Evolutionary conservation across 2,888 invertebrate genomes (phyloP), one percentile per base, ranked within the genome.

Genomic region (Alitta virens): DNA sequence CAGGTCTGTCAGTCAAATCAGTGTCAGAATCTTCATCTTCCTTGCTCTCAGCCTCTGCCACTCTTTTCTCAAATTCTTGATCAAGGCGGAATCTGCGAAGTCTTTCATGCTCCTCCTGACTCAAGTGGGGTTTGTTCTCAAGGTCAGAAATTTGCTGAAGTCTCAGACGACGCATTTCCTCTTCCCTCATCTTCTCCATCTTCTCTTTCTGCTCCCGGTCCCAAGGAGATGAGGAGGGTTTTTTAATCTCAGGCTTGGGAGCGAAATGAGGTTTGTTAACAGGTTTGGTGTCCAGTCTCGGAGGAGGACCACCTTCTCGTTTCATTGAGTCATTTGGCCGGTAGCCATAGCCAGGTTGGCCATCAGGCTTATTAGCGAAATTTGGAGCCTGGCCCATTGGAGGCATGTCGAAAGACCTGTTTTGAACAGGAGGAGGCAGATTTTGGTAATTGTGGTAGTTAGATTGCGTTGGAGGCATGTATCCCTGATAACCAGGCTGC

Each of bases 31-130:
- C 84, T 78, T 88, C 84, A 79, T 88, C 85, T 75, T 86, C 85
- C 66, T 88, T 89, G 56, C 90, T 90, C 60, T 89, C 87, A 38
- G 86, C 86, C 82, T 93, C 92, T 76, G 90, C 89, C 2, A 94
- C 94, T 54, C 96, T 86, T 56, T 92, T 87, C 79, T 96, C 94
- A 81, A 97, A 97, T 83, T 97, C 96, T 64, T 91, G 86, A 79
- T 97, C 96, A n/a, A 96, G 84, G 68, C 91, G 89, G 61, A 97
- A 84, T 62, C 76, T 74, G 26, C 73, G 66, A 52, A 81, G 68
- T 38, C 79, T 65, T 24, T 78, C 77, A 64, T 78, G 74, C 50
- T 80, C 80, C 60, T 75, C 75, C 0, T 69, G 69, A 16, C 65
- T 70, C 23, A 63, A 57, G 23, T 60, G 43, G 0, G 40, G 54